These are phyloP conservation scores for Lophotis ruficrista DNA, from an alignment of 2,113 vertebrate genomes.

Conservation along the genomic window DNA sequence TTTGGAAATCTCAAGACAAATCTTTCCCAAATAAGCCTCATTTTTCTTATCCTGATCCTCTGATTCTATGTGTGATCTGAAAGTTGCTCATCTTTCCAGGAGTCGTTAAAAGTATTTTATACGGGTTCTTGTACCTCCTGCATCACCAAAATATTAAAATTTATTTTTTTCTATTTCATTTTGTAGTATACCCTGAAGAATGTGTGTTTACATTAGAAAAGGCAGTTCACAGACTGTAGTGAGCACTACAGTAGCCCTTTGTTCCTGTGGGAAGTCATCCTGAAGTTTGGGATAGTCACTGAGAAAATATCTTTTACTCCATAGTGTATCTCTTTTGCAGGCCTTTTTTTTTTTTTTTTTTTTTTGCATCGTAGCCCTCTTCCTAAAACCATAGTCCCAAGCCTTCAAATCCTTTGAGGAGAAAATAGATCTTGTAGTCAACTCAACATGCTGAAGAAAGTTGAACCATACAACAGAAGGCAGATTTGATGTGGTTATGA, in stretches of 20 bases:
- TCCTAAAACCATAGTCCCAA: neutral
- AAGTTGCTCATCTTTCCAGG: neutral
- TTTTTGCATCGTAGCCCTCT: neutral
- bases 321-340: neutral
- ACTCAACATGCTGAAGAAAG: neutral
- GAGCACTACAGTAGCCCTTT: neutral
- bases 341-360: neutral
- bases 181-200: neutral
- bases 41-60: neutral
- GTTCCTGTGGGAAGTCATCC: neutral
- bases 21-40: neutral
- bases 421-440: neutral
- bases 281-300: neutral
- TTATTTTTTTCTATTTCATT: neutral
- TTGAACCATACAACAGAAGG: neutral
- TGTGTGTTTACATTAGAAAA: neutral
- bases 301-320: neutral
- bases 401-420: neutral
- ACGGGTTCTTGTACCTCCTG: neutral
- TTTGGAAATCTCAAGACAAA: neutral
- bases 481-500: neutral
- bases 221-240: neutral
- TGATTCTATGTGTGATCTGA: neutral
- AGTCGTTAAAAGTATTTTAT: neutral
- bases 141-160: neutral